phyloP scores from a whole-genome alignment of 2,797 vertebrate species.

The Parambassis ranga region DNA sequence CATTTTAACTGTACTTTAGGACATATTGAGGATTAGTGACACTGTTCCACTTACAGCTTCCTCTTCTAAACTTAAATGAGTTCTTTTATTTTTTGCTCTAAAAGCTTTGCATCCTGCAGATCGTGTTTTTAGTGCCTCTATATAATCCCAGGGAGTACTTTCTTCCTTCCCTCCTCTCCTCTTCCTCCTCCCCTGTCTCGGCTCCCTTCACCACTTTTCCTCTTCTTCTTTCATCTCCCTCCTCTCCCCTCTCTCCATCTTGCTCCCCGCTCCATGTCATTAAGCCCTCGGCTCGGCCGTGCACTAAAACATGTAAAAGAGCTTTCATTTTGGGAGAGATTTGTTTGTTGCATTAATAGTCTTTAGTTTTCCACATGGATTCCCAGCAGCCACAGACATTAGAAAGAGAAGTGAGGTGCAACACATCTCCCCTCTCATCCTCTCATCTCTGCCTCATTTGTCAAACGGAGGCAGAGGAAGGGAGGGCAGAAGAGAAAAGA shows the following conservation, averaged over 20 bases:
- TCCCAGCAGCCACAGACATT: constrained; percentile 68
- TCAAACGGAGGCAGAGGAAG: constrained; percentile 39
- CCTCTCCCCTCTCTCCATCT: constrained; percentile 2
- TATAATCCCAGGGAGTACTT: neutral
- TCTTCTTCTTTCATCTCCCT: neutral
- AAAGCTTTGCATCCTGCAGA: neutral
- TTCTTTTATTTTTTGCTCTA: too few relatives aligned
- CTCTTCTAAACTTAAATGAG: neutral
- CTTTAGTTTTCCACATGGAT: constrained; percentile 78
- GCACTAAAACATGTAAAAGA: constrained; percentile 74
- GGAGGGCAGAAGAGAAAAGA: neutral
- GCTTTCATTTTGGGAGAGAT: constrained; percentile 67
- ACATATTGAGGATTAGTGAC: too few relatives aligned
- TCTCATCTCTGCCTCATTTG: constrained; percentile 68
- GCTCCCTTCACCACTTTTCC: neutral
- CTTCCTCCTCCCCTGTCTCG: neutral
- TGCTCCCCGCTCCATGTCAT: constrained; percentile 62
- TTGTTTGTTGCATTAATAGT: constrained; percentile 80
- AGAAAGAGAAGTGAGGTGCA: constrained; percentile 75
- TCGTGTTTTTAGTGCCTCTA: neutral
- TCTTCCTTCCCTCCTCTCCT: neutral
- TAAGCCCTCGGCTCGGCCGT: constrained; percentile 46
- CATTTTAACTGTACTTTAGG: too few relatives aligned
- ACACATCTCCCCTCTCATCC: constrained; percentile 68
- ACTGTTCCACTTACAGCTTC: too few relatives aligned